Evolutionary conservation across 2,888 invertebrate species (phyloP).

Genomic region (Cyrtodaria siliqua): DNA sequence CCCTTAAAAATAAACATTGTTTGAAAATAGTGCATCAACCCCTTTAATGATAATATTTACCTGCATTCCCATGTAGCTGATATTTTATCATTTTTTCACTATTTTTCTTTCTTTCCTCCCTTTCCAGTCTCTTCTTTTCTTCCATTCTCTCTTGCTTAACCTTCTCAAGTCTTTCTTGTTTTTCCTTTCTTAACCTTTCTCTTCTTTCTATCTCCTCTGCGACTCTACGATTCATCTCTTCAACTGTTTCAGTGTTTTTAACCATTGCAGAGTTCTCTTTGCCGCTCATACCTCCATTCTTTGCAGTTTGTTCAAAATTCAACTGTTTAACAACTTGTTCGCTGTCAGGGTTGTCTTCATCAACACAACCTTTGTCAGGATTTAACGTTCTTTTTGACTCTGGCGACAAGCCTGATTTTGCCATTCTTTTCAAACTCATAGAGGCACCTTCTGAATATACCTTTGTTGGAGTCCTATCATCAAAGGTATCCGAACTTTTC

Average conservation of each 20-base stretch:
- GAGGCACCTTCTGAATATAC: slow-evolving; percentile 39
- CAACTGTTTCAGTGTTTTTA: neutral
- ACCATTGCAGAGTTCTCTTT: neutral
- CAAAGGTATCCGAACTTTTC: neutral
- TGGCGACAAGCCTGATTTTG: slow-evolving; percentile 70
- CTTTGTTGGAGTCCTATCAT: slow-evolving; percentile 52
- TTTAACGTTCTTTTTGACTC: slow-evolving; percentile 57
- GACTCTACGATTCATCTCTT: slow-evolving; percentile 14
- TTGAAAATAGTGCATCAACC: too few species aligned
- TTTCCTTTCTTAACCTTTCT: slow-evolving; percentile 25
- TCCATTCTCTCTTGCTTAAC: slow-evolving; percentile 28
- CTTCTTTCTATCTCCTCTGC: slow-evolving; percentile 13
- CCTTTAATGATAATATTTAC: too few species aligned
- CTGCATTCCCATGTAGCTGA: slow-evolving; percentile 42
- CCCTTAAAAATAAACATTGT: too few species aligned
- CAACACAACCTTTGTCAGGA: neutral
- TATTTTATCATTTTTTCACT: slow-evolving; percentile 51
- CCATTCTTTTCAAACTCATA: slow-evolving; percentile 70
- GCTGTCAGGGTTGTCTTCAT: neutral
- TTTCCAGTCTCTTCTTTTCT: slow-evolving; percentile 23
- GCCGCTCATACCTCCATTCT: neutral
- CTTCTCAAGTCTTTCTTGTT: slow-evolving; percentile 11
- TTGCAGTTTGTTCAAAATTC: neutral
- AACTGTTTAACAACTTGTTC: slow-evolving; percentile 5
- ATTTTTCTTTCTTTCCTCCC: slow-evolving; percentile 44